Evolutionary conservation across 2,113 vertebrate genomes (phyloP), one percentile per base, ranked within the genome.

Genomic region (Lagopus leucura): DNA sequence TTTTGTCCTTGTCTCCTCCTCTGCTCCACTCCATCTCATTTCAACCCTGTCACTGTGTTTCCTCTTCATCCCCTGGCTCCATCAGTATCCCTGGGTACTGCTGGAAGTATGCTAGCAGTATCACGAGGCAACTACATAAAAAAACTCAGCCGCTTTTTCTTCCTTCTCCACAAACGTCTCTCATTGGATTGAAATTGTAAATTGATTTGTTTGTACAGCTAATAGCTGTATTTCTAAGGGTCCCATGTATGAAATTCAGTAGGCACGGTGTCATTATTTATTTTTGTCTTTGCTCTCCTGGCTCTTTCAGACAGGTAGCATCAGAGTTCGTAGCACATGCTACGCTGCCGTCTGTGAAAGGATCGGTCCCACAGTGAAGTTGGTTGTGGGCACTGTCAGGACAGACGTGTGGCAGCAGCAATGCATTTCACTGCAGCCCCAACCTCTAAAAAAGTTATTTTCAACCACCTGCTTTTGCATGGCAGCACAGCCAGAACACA

Each of bases 201-300:
- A n/a, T 18, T 19, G 34, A 60, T 34, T 47, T 63, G 36, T 3
- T 15, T 13, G 52, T 21, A 13, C 9, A 55, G 20, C 55, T 36
- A 60, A 15, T 45, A n/a, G 57, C 30, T 40, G 10, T 36, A 48
- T 47, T 80, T 67, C n/a, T 81, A 67, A 90, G 50, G 20, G 32
- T 63, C 40, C 20, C 34, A 28, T 7, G 5, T 52, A 27, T 19
- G 20, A 86, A 86, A 93, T 78, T 47, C 16, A 52, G n/a, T 38
- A 79, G n/a, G 16, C 58, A 61, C 36, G 61, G 54, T n/a, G 32
- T 69, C 74, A 69, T 19, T 60, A 69, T 58, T 65, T 52, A 67
- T 69, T 65, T 74, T 67, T 76, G 75, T 20, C 14, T 63, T 87
- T 87, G 70, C 14, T 84, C 91, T 79, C 42, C 66, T 48, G 43